Evolutionary conservation across 2,888 invertebrate species (phyloP).

Genomic region (Andrena dorsata): DNA sequence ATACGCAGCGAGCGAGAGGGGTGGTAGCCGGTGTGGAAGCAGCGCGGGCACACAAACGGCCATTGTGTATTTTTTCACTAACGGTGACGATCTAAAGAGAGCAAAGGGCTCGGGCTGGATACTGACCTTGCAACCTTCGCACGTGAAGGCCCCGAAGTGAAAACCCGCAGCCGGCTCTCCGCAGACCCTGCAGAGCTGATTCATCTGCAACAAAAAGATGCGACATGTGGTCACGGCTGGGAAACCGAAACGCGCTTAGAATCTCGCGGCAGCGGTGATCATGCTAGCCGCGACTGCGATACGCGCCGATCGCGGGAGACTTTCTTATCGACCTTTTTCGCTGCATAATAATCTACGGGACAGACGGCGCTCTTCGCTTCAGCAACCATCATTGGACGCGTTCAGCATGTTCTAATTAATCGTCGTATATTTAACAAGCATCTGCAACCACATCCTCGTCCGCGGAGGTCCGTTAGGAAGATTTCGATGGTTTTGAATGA

Average conservation of each 20-base stretch:
- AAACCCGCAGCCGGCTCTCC: slow-evolving; percentile 84
- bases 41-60: slow-evolving; percentile 37
- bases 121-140: slow-evolving; percentile 83
- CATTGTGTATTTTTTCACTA: slow-evolving; percentile 38
- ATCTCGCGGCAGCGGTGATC: slow-evolving; percentile 30
- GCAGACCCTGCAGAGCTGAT: slow-evolving; percentile 83
- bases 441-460: slow-evolving; percentile 9
- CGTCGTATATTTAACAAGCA: slow-evolving; percentile 39
- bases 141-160: slow-evolving; percentile 83
- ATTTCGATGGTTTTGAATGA: slow-evolving; percentile 27
- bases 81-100: slow-evolving; percentile 48
- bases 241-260: slow-evolving; percentile 61
- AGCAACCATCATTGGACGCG: slow-evolving; percentile 33
- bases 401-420: slow-evolving; percentile 40
- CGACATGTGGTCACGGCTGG: slow-evolving; percentile 69
- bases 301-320: slow-evolving; percentile 65
- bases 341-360: slow-evolving; percentile 1
- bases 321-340: slow-evolving; percentile 40
- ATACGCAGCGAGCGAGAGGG: not conserved
- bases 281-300: slow-evolving; percentile 57
- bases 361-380: slow-evolving; percentile 34
- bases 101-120: slow-evolving; percentile 47
- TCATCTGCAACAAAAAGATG: slow-evolving; percentile 80
- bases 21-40: not conserved
- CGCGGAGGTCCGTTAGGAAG: not conserved